phyloP scores from a whole-genome alignment of 2,797 vertebrate species.

The Numenius phaeopus region DNA sequence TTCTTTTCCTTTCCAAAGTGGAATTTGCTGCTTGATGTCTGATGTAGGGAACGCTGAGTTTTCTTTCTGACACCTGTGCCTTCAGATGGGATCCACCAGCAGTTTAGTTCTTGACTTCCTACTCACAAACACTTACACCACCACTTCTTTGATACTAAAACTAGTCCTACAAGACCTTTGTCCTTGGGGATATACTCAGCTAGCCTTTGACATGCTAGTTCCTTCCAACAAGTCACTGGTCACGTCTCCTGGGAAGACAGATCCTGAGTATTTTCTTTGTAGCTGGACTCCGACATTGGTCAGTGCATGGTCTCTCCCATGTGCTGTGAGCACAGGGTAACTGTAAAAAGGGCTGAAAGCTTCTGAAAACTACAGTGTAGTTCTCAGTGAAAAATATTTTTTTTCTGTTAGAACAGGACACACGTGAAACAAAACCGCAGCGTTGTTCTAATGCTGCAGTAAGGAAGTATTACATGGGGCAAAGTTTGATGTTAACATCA shows the following conservation, averaged over 20 bases:
- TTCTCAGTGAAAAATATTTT: not conserved
- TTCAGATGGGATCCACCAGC: not conserved
- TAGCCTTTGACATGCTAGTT: not conserved
- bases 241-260: not conserved
- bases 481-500: not conserved
- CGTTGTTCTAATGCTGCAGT: rapidly evolving
- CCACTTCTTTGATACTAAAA: not conserved
- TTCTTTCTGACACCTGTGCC: not conserved
- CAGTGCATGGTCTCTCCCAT: rapidly evolving
- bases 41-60: not conserved
- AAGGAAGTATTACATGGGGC: not conserved
- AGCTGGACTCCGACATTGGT: not conserved
- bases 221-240: not conserved
- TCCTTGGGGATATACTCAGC: not conserved
- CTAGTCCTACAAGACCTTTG: not conserved
- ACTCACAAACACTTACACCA: not conserved
- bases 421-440: rapidly evolving
- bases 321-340: not conserved
- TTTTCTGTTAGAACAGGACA: not conserved
- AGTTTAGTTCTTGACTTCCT: not conserved
- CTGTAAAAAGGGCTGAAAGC: not conserved
- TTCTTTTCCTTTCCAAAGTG: not conserved
- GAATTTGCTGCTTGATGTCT: not conserved
- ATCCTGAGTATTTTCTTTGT: not conserved
- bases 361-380: not conserved